phyloP scores from a whole-genome alignment of 2,113 vertebrate genomes.

The Apistogramma diplotaenia region DNA sequence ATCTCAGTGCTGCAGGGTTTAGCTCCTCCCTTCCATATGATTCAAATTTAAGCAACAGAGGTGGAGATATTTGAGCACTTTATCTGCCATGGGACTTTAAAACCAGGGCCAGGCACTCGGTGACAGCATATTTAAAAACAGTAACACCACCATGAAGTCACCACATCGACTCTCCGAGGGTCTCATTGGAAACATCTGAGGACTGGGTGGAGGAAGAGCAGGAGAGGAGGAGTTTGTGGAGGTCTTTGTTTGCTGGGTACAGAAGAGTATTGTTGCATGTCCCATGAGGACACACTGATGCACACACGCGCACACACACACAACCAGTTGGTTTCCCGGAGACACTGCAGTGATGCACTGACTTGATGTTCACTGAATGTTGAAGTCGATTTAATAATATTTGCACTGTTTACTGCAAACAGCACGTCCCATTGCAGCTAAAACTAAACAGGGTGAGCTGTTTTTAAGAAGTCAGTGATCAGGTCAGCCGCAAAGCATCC shows the following conservation, averaged over 20 bases:
- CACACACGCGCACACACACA: too few relatives aligned
- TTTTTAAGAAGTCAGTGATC: rapidly evolving
- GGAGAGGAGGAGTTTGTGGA: neutral
- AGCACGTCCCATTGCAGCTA: rapidly evolving
- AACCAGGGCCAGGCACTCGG: rapidly evolving
- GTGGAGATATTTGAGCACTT: neutral
- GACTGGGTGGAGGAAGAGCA: neutral
- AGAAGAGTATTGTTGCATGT: slow-evolving; percentile 29
- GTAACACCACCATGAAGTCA: neutral
- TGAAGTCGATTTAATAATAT: neutral
- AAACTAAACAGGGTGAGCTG: neutral
- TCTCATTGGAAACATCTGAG: neutral
- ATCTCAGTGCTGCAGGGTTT: neutral
- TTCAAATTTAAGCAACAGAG: neutral
- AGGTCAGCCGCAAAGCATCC: neutral
- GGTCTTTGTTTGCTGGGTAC: slow-evolving; percentile 45
- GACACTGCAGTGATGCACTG: neutral
- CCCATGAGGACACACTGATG: neutral
- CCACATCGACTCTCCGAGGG: neutral
- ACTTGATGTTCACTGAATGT: neutral
- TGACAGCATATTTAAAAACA: neutral
- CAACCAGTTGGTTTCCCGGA: neutral
- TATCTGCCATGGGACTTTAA: neutral
- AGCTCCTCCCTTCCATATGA: neutral
- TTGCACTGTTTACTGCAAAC: neutral